Conservation (phyloP, 2,888 invertebrate species). For the Tanaodytes sp. region DNA sequence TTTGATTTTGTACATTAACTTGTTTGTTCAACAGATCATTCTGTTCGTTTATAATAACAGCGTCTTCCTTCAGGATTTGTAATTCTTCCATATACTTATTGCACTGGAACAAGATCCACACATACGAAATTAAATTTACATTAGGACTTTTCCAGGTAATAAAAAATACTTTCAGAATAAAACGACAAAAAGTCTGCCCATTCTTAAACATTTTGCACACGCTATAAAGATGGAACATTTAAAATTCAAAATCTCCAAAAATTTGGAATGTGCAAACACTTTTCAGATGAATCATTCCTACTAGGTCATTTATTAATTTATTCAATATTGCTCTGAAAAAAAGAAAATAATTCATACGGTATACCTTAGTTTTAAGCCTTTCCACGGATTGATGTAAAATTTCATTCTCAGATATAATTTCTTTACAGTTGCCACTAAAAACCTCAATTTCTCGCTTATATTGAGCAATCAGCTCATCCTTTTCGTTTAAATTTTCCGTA, state of each 20-base stretch:
- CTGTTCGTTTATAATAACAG: constrained; percentile 67
- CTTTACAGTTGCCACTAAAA: constrained; percentile 82
- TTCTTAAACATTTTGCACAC: too few relatives aligned
- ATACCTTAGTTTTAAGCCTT: constrained; percentile 72
- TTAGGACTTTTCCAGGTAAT: too few relatives aligned
- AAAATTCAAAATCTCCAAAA: too few relatives aligned
- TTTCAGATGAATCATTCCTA: too few relatives aligned
- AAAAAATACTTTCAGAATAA: too few relatives aligned
- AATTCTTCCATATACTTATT: constrained; percentile 65
- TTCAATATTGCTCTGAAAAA: too few relatives aligned
- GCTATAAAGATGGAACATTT: too few relatives aligned
- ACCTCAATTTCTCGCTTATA: constrained; percentile 82
- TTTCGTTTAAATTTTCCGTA: constrained; percentile 84
- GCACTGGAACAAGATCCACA: constrained; percentile 67
- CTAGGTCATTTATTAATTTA: too few relatives aligned
- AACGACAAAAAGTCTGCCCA: too few relatives aligned
- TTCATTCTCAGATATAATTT: constrained; percentile 82
- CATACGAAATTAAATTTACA: too few relatives aligned
- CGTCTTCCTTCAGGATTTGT: constrained; percentile 66
- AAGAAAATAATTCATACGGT: too few relatives aligned
- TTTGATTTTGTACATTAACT: constrained; percentile 81
- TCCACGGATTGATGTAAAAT: constrained; percentile 75
- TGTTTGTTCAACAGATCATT: constrained; percentile 77
- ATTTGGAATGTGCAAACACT: too few relatives aligned
- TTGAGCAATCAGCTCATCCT: constrained; percentile 80